Evolutionary conservation across 2,888 invertebrate species (phyloP).

Genomic region (Synergus umbraculus): DNA sequence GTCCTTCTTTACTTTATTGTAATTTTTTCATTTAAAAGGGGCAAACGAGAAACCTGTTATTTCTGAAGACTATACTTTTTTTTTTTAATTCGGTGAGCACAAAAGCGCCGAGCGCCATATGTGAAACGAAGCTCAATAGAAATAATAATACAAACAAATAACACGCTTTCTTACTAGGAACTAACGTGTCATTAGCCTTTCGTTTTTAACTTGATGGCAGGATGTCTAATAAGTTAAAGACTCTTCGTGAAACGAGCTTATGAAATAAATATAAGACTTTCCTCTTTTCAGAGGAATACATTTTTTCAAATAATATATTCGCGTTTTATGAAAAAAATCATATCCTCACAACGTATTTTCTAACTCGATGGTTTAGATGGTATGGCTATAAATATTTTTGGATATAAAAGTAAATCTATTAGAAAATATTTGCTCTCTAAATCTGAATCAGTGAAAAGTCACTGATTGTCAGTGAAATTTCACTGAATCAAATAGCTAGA

Average conservation of each 20-base stretch:
- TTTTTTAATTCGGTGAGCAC: conserved; percentile 14
- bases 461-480: no score
- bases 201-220: neutral
- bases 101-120: conserved; percentile 19
- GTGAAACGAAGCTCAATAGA: conserved; percentile 5
- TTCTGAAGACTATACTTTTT: conserved; percentile 19
- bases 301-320: no score
- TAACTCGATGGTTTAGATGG: no score
- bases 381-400: no score
- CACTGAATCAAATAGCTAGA: no score
- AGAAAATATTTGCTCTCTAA: no score
- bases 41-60: conserved; percentile 22
- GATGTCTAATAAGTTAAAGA: conserved; percentile 6
- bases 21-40: conserved; percentile 4
- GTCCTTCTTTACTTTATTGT: neutral
- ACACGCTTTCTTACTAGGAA: neutral
- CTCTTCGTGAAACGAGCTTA: neutral
- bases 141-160: conserved; percentile 7
- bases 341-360: no score
- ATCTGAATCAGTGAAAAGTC: no score
- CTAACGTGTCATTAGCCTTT: conserved; percentile 4
- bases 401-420: no score
- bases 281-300: no score
- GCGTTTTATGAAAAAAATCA: no score
- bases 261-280: neutral